Base-by-base conservation (phyloP, 2,888 invertebrate genomes). In the Seira sanloemensis region DNA sequence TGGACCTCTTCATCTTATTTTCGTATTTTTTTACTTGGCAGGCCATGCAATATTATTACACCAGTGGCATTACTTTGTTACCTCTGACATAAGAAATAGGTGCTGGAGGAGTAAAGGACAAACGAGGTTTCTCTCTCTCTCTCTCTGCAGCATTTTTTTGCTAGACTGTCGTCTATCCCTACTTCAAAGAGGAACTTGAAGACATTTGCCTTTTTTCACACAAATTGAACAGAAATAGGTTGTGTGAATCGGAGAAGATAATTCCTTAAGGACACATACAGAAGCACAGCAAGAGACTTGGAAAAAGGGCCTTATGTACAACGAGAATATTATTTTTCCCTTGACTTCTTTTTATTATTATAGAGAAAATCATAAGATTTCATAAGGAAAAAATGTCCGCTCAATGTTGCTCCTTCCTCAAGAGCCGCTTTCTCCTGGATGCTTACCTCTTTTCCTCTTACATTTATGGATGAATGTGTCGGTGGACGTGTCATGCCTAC, bases 401-500 rank as follows among this genome's bases (percentile, higher is more conserved):
- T 58, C 58, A 18, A 16, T 58, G 58, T 58, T 58, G 58, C 58
- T 58, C n/a, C 58, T 58, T 58, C 37, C 12, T 58, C 2, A n/a
- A 58, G 58, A 18, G 37, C 37, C 58, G n/a, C 73, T 73, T n/a
- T 54, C 25, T 7, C 27, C 19, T 4, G 75, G 65, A 58, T 58
- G n/a, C 58, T 54, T 68, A 66, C 74, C 73, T 80, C 74, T 46
- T 74, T 73, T 18, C 58, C 18, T 50, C 80, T 74, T 74, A 58
- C 74, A 74, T 80, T 79, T 79, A 79, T 80, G 80, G 80, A 80
- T 80, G 80, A 74, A 74, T 80, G 80, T 80, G 80, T 74, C 74
- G 27, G 68, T 7, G 74, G 50, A 80, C 80, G 80, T 80, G 80
- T 80, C 80, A 74, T 74, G 80, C 80, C 68, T 80, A 80, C 80